A percentile compares a stretch with the other conserved stretches of the same genome.
phyloP scores from a whole-genome alignment of 2,888 invertebrate species.

The Blera fallax region DNA sequence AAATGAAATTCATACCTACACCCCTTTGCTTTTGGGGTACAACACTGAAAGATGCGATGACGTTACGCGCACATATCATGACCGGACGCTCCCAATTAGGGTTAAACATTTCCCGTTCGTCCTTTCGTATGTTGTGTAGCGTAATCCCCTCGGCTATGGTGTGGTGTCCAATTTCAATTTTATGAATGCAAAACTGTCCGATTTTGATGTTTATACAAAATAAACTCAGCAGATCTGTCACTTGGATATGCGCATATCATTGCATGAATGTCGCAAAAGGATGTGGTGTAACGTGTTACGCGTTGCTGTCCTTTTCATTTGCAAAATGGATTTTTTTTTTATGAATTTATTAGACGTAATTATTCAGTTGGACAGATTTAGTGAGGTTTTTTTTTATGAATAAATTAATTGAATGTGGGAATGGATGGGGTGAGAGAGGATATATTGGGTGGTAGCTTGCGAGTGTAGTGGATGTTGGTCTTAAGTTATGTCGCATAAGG shows the following conservation, averaged over 20 bases:
- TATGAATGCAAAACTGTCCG: conserved; percentile 64
- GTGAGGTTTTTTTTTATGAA: conserved; percentile 20
- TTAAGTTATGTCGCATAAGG: too few species aligned
- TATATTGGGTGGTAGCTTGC: conserved; percentile 39
- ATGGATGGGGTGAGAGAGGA: background rate
- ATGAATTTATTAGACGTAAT: conserved; percentile 69
- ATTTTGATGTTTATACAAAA: conserved; percentile 70
- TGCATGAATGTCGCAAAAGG: conserved; percentile 72
- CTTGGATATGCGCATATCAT: conserved; percentile 77
- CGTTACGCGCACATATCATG: conserved; percentile 43
- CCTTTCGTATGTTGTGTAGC: conserved; percentile 26
- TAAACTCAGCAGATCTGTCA: conserved; percentile 79
- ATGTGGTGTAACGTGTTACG: conserved; percentile 76
- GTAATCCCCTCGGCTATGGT: conserved; percentile 36
- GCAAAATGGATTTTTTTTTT: conserved; percentile 6
- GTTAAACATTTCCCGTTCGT: conserved; percentile 68
- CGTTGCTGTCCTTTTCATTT: conserved; percentile 70
- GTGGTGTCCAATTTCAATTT: conserved; percentile 69
- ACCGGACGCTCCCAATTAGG: conserved; percentile 73
- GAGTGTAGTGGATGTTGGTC: background rate
- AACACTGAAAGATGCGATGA: conserved; percentile 32
- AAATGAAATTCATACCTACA: conserved; percentile 63
- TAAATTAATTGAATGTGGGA: conserved; percentile 37
- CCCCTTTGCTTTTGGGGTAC: conserved; percentile 40
- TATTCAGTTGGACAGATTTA: conserved; percentile 53